Conservation (phyloP, 2,113 vertebrate genomes). For the Bufo bufo region DNA sequence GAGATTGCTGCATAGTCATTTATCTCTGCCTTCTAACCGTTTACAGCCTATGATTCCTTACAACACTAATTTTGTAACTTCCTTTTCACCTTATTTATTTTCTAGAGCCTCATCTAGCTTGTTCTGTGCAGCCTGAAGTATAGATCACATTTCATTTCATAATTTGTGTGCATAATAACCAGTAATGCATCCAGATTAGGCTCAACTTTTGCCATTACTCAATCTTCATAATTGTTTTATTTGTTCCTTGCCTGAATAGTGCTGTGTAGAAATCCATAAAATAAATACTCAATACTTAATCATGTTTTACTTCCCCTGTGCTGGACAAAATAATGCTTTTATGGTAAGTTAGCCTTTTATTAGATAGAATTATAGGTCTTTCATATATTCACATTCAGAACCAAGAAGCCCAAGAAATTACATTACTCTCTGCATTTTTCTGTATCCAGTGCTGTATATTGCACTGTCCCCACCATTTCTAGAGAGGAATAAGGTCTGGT, state of each 20-base stretch:
- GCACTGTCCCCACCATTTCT: too few species aligned
- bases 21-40: conserved; percentile 46
- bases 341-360: neutral
- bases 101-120: conserved; percentile 9
- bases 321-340: conserved; percentile 2
- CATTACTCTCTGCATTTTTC: too few species aligned
- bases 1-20: conserved; percentile 46
- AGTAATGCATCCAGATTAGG: conserved; percentile 31
- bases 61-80: conserved; percentile 44
- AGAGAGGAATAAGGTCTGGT: too few species aligned
- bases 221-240: conserved; percentile 47
- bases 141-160: conserved; percentile 43
- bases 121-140: neutral
- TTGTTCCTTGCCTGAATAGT: neutral
- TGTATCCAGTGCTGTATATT: too few species aligned
- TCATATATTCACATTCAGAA: neutral
- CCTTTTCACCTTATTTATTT: conserved; percentile 38
- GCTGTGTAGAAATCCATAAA: conserved; percentile 16
- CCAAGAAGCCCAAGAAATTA: too few species aligned
- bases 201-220: conserved; percentile 34
- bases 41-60: conserved; percentile 36
- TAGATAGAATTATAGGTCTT: neutral
- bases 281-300: conserved; percentile 49
- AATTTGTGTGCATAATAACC: conserved; percentile 30
- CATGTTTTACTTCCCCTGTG: neutral